Evolutionary conservation across 2,888 invertebrate genomes (phyloP).

Genomic region (Tenthredo amoena): DNA sequence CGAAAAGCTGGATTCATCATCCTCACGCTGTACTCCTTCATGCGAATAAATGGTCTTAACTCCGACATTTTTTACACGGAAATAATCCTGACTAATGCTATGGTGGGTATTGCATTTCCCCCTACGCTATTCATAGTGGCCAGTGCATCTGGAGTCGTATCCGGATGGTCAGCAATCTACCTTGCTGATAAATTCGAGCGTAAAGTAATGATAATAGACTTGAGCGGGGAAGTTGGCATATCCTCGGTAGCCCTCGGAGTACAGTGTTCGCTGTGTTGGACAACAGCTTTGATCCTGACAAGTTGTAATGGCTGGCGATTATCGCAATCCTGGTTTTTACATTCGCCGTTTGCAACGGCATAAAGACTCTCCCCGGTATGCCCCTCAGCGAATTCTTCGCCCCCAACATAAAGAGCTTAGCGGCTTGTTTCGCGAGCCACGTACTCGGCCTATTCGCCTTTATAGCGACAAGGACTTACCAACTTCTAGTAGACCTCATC

Average conservation of each 20-base stretch:
- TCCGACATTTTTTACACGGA: no score
- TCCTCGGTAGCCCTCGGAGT: constrained; percentile 59
- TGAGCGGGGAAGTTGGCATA: no score
- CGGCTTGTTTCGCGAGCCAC: constrained; percentile 64
- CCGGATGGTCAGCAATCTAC: no score
- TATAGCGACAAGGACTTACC: constrained; percentile 64
- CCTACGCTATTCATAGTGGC: no score
- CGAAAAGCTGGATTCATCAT: no score
- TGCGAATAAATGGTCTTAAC: no score
- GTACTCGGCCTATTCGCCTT: constrained; percentile 67
- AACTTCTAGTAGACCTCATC: constrained; percentile 63
- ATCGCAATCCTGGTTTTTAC: constrained; percentile 61
- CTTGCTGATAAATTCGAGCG: no score
- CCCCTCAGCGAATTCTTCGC: constrained; percentile 70
- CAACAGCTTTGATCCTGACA: constrained; percentile 54
- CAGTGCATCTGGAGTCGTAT: no score
- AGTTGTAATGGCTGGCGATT: constrained; percentile 66
- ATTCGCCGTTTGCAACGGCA: constrained; percentile 61
- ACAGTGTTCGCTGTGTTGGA: constrained; percentile 65
- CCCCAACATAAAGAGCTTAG: constrained; percentile 66
- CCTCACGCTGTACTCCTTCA: no score
- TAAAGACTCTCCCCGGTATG: constrained; percentile 65
- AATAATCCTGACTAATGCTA: no score
- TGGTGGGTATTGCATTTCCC: no score
- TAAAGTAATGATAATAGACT: no score